Evolutionary conservation across 1,140 invertebrate genomes (phyloP).

Genomic region (Daktulosphaira vitifoliae): DNA sequence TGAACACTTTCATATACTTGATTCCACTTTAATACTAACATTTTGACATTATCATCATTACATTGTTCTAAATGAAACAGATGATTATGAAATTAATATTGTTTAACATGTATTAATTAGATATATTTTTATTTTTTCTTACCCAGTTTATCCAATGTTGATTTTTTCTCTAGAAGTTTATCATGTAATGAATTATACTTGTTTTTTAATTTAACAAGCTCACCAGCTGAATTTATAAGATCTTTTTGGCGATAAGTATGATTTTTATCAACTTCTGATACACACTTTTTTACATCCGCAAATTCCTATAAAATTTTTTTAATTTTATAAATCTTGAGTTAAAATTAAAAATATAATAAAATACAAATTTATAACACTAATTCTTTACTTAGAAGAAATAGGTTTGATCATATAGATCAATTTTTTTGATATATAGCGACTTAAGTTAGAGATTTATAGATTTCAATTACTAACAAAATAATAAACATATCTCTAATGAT

Average conservation of each 20-base stretch:
- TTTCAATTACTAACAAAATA: too few species aligned
- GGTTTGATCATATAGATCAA: too few species aligned
- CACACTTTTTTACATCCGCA: slow-evolving; percentile 17
- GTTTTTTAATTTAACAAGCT: slow-evolving; percentile 27
- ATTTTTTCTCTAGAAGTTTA: slow-evolving; percentile 26
- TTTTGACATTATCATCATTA: slow-evolving; percentile 12
- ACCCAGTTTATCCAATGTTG: slow-evolving; percentile 26
- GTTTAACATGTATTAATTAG: too few species aligned
- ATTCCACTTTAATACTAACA: slow-evolving; percentile 25
- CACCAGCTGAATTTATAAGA: slow-evolving; percentile 11
- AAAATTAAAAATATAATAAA: too few species aligned
- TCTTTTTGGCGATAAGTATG: slow-evolving; percentile 23
- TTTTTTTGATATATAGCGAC: too few species aligned
- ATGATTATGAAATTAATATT: too few species aligned
- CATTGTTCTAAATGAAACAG: neutral
- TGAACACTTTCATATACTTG: slow-evolving; percentile 18
- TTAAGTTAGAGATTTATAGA: too few species aligned
- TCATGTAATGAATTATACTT: slow-evolving; percentile 16
- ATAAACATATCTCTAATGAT: too few species aligned
- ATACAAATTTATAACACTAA: too few species aligned
- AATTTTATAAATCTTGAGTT: too few species aligned
- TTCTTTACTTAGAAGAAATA: too few species aligned
- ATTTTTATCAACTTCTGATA: slow-evolving; percentile 23
- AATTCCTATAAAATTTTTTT: too few species aligned
- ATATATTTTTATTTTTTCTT: neutral